Evolutionary conservation across 2,888 invertebrate genomes (phyloP).

Genomic region (Malacosoma neustria): DNA sequence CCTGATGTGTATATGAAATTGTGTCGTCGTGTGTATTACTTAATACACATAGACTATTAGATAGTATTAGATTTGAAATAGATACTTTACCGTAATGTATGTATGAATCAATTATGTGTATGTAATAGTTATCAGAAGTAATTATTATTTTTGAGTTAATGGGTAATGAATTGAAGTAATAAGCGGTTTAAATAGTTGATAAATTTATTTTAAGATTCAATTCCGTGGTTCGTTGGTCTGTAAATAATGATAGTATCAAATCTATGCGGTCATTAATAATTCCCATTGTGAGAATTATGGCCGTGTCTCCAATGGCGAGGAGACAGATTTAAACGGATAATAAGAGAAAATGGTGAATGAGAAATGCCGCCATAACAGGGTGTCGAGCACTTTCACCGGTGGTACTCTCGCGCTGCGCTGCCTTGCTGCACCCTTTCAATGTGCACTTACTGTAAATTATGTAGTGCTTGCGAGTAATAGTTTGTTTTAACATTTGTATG

Average conservation of each 20-base stretch:
- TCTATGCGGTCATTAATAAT: slow-evolving; percentile 11
- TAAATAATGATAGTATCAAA: slow-evolving; percentile 4
- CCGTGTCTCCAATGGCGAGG: slow-evolving; percentile 27
- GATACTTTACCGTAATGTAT: too few species aligned
- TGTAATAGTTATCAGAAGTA: not conserved
- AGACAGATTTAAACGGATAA: slow-evolving; percentile 49
- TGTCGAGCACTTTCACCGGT: slow-evolving; percentile 56
- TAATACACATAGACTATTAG: too few species aligned
- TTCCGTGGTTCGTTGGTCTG: not conserved
- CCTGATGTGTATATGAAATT: too few species aligned
- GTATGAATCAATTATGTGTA: too few species aligned
- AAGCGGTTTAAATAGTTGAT: not conserved
- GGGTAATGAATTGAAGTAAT: not conserved
- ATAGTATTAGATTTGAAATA: too few species aligned
- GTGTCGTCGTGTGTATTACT: too few species aligned
- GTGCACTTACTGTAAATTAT: slow-evolving; percentile 16
- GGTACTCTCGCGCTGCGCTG: slow-evolving; percentile 32
- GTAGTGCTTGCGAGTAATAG: not conserved
- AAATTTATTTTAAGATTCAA: not conserved
- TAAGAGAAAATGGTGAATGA: slow-evolving; percentile 43
- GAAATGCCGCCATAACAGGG: slow-evolving; percentile 63
- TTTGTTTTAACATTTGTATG: not conserved
- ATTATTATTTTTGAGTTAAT: not conserved
- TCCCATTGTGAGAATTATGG: slow-evolving; percentile 21
- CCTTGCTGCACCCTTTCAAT: slow-evolving; percentile 29